phyloP scores from a whole-genome alignment of 1,140 invertebrate species.

The Chionoecetes opilio region DNA sequence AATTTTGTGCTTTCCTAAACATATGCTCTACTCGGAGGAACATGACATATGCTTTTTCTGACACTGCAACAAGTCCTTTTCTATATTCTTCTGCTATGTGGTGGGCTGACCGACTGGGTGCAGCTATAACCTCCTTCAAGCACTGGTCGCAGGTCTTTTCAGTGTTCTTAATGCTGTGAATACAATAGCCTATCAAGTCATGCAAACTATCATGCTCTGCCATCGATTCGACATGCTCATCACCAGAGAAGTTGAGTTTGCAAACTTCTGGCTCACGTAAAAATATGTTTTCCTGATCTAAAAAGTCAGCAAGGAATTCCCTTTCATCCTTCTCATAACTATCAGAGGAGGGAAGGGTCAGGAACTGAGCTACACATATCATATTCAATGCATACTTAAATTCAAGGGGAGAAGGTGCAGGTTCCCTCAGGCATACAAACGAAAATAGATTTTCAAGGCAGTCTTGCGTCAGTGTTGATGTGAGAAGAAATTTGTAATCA shows the following conservation, averaged over 20 bases:
- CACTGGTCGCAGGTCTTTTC: too few species aligned
- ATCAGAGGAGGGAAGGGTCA: background rate
- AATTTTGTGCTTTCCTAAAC: background rate
- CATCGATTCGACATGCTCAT: too few species aligned
- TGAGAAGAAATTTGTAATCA: conserved; percentile 30
- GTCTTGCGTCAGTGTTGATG: background rate
- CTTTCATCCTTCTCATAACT: conserved; percentile 34
- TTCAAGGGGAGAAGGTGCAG: background rate
- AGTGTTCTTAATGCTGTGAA: too few species aligned
- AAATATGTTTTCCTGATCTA: background rate
- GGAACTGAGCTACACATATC: conserved; percentile 24
- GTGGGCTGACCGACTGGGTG: background rate
- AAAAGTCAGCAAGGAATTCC: conserved; percentile 43
- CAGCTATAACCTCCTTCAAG: too few species aligned
- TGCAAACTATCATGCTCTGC: background rate
- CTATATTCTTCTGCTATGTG: background rate
- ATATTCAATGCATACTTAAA: conserved; percentile 9
- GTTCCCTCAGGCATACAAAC: background rate
- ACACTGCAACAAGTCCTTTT: conserved; percentile 31
- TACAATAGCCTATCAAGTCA: too few species aligned
- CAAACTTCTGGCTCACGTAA: background rate
- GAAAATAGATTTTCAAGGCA: conserved; percentile 29
- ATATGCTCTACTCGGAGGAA: background rate
- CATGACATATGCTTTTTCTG: background rate
- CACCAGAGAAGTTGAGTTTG: too few species aligned